Evolutionary conservation across 2,113 vertebrate species (phyloP).

Genomic region (Percopsis transmontana): DNA sequence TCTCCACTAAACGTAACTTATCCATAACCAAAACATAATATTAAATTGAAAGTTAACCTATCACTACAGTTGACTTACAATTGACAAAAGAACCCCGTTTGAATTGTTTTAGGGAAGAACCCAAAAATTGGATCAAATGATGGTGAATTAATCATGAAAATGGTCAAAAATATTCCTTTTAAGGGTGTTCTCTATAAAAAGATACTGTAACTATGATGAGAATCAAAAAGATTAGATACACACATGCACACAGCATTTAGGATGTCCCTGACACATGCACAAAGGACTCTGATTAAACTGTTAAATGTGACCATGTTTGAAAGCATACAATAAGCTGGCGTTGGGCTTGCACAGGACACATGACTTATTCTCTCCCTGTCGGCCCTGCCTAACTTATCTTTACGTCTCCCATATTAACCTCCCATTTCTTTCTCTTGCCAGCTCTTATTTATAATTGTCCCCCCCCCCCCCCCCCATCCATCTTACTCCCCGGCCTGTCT

Average conservation of each 20-base stretch:
- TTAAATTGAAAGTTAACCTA: too few species aligned
- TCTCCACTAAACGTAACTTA: too few species aligned
- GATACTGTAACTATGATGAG: not conserved
- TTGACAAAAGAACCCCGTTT: too few species aligned
- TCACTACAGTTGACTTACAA: too few species aligned
- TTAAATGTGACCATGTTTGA: slow-evolving; percentile 28
- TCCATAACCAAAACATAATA: too few species aligned
- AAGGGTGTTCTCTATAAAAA: too few species aligned
- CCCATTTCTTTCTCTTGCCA: not conserved
- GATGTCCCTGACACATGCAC: slow-evolving; percentile 1
- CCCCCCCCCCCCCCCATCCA: slow-evolving; percentile 44
- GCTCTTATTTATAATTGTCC: not conserved
- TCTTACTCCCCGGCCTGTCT: slow-evolving; percentile 67
- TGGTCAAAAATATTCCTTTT: too few species aligned
- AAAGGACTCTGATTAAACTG: slow-evolving; percentile 27
- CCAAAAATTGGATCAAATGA: too few species aligned
- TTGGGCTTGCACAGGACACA: not conserved
- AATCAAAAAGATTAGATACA: not conserved
- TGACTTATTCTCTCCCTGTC: not conserved
- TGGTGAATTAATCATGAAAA: too few species aligned
- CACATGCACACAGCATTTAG: slow-evolving; percentile 3
- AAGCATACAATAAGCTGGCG: not conserved
- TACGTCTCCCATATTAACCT: not conserved
- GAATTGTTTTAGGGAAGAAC: too few species aligned
- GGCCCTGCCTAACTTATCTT: not conserved